Base-by-base conservation (phyloP, 1,140 invertebrate species). In the Papilio polyxenes region DNA sequence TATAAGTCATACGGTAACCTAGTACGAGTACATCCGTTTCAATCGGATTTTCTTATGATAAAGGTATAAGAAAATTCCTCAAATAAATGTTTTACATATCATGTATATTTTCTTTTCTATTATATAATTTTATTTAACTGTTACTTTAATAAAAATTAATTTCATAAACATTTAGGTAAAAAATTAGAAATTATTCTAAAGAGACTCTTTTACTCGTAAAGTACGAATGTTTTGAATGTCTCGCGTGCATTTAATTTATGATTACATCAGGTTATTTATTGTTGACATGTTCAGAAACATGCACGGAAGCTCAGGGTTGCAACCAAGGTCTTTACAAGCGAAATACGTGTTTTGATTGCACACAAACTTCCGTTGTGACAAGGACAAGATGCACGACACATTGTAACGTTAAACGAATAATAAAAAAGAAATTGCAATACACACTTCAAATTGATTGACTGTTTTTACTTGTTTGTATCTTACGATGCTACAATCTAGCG, bases 281-380 rank as follows among this genome's bases (percentile, higher is more conserved):
- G 62, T 3, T 31, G 20, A 31, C 23, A 37, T 72, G 31, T 31
- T 72, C 6, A 72, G 62, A 31, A 59, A 72, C 31, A 72, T 37
- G 23, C 65, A 72, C 23, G 65, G 65, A 37, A 72, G 10, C 65
- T 72, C 65, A 37, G 65, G 65, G 65, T 72, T 72, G 31, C 31
- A 0, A 37, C 65, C 13, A 65, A 37, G 13, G 65, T 37, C 56
- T 59, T 20, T 59, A 6, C 56, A 20, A n/a, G n/a, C 56, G 17
- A 59, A 59, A 31, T 69, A 69, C 65, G 89, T 83, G 87, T 92
- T 69, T 56, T 11, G 48, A 44, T 82, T 59, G 15, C 3, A 17
- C 7, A 48, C 59, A 20, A 75, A 37, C 31, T 81, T 81, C 20
- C 75, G n/a, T 23, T 69, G 13, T 37, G 13, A 10, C 23, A 8